phyloP scores from a whole-genome alignment of 2,113 vertebrate species.

The Chauna torquata region DNA sequence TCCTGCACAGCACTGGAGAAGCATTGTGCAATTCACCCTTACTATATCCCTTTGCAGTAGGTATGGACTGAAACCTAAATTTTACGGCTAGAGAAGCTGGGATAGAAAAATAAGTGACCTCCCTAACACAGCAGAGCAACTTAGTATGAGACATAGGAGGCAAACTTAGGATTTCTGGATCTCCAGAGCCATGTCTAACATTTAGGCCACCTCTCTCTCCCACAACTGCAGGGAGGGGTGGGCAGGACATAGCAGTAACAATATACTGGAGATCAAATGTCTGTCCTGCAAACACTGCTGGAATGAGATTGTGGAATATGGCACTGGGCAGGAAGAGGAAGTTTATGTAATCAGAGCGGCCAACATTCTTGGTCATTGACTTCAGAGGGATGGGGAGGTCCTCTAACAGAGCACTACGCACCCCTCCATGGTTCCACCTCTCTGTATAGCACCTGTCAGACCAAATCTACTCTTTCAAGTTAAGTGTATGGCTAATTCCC shows the following conservation, averaged over 20 bases:
- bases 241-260: neutral
- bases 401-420: neutral
- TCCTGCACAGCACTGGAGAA: neutral
- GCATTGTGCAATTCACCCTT: neutral
- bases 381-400: neutral
- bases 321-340: neutral
- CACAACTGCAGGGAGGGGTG: neutral
- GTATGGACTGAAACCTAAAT: neutral
- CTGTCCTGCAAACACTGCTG: neutral
- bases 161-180: neutral
- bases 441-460: neutral
- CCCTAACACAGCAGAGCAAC: neutral
- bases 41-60: neutral
- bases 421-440: neutral
- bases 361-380: neutral
- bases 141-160: neutral
- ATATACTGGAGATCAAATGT: neutral
- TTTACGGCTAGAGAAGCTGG: neutral
- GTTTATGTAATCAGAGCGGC: neutral
- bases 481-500: conserved; percentile 55
- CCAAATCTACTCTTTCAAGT: neutral
- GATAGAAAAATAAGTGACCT: neutral
- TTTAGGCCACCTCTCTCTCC: neutral
- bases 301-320: neutral
- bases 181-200: neutral